A percentile compares a stretch with the other conserved stretches of the same genome.
These are phyloP conservation scores for Caprella mutica DNA, from an alignment of 2,888 invertebrate species.

Conservation along the genomic window DNA sequence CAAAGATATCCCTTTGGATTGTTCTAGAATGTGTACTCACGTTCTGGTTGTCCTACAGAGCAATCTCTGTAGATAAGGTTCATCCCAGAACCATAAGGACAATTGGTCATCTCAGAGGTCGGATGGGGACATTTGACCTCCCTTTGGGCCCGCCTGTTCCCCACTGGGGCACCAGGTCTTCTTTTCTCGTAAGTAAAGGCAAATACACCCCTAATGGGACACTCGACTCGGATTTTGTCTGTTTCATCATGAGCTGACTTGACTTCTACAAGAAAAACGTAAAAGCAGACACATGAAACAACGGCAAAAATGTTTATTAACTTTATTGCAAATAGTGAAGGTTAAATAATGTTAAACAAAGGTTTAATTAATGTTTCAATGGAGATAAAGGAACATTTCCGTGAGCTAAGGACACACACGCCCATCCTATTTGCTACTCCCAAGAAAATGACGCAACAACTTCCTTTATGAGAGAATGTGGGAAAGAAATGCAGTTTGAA, in stretches of 20 bases:
- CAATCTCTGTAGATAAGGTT: slow-evolving; percentile 50
- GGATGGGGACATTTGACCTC: slow-evolving; percentile 44
- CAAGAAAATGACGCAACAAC: too few relatives aligned
- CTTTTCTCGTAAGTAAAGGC: slow-evolving; percentile 46
- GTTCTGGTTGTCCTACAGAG: slow-evolving; percentile 46
- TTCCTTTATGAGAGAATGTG: too few relatives aligned
- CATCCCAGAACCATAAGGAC: slow-evolving; percentile 51
- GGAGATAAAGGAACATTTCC: too few relatives aligned
- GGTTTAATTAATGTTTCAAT: too few relatives aligned
- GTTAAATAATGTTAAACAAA: too few relatives aligned
- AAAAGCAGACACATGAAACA: not conserved
- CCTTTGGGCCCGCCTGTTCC: slow-evolving; percentile 47
- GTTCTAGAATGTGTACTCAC: slow-evolving; percentile 44
- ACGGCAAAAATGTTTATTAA: too few relatives aligned
- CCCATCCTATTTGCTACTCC: too few relatives aligned
- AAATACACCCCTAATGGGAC: slow-evolving; percentile 53
- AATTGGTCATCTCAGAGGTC: slow-evolving; percentile 50
- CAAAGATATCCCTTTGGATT: not conserved
- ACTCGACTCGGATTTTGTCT: slow-evolving; percentile 43
- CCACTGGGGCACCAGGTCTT: slow-evolving; percentile 36
- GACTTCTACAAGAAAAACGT: slow-evolving; percentile 1
- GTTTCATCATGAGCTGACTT: slow-evolving; percentile 30
- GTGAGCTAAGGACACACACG: too few relatives aligned
- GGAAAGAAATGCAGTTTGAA: too few relatives aligned
- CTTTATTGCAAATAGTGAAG: too few relatives aligned